Evolutionary conservation across 2,113 vertebrate genomes (phyloP), one percentile per base, ranked within the genome.

Genomic region (Loxodonta africana): DNA sequence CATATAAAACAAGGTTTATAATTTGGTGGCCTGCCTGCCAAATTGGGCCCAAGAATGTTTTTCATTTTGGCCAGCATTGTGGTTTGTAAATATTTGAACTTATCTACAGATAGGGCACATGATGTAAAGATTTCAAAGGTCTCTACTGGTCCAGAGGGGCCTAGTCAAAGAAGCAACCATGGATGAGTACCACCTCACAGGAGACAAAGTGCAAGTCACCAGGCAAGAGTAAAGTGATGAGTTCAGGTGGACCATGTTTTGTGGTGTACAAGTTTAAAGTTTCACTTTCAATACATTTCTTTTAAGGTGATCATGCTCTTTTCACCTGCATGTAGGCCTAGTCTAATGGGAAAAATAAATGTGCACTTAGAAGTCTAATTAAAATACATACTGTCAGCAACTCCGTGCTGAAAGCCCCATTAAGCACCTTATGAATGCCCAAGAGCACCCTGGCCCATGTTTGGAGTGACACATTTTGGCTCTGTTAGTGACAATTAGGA

Each of bases 391-490:
- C 87, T 96, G 92, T 92, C 97, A 96, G 95, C 95, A 97, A 62
- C 77, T 95, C 53, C 1, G 0, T 69, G 30, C 92, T 65, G n/a
- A 92, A 96, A 96, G 73, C 62, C 78, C 96, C 92, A 95, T 96
- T 97, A 96, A 95, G 73, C 69, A 90, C 96, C 88, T 96, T 96
- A 88, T 51, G 74, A 97, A 96, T 96, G 95, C 97, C 78, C 90
- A 83, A 84, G 85, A 96, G 97, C 44, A 25, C 51, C 63, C 21
- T 57, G 92, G 88, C 41, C 88, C 88, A 91, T 92, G 83, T 89
- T 97, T 97, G 92, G 94, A 97, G 85, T 97, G 97, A 97, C 85
- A 93, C 92, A 88, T 97, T 95, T 97, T 97, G 97, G 96, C 96
- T 97, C 12, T 4, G 33, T 60, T 95, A 91, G 94, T 96, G 97